These are phyloP conservation scores for Sesia apiformis DNA, from an alignment of 2,888 invertebrate species.

Conservation along the genomic window DNA sequence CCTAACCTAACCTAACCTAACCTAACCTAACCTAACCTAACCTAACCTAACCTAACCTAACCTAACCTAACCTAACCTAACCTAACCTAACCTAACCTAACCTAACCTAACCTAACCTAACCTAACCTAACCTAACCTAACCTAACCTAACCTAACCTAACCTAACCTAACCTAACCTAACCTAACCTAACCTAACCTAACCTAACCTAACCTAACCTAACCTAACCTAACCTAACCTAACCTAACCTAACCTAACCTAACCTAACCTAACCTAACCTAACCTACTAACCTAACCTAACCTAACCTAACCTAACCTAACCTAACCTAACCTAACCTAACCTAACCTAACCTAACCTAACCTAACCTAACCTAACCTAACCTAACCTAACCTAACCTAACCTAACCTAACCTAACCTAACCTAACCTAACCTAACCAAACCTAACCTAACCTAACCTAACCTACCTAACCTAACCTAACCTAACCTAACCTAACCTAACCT, in stretches of 20 bases:
- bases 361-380: too few relatives aligned
- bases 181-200: constrained; percentile 6
- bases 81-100: constrained; percentile 9
- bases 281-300: too few relatives aligned
- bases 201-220: constrained; percentile 9
- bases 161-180: constrained; percentile 9
- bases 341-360: too few relatives aligned
- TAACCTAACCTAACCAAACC: too few relatives aligned
- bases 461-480: too few relatives aligned
- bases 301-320: too few relatives aligned
- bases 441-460: too few relatives aligned
- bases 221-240: constrained; percentile 13
- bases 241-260: constrained; percentile 11
- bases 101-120: constrained; percentile 6
- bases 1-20: constrained; percentile 13
- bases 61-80: constrained; percentile 9
- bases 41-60: constrained; percentile 15
- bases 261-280: constrained; percentile 8
- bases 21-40: constrained; percentile 14
- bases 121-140: constrained; percentile 9
- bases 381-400: too few relatives aligned
- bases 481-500: too few relatives aligned
- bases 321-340: too few relatives aligned
- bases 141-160: constrained; percentile 6
- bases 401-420: too few relatives aligned